These are phyloP conservation scores for Tridacna gigas DNA, from an alignment of 2,888 invertebrate genomes.

Conservation along the genomic window DNA sequence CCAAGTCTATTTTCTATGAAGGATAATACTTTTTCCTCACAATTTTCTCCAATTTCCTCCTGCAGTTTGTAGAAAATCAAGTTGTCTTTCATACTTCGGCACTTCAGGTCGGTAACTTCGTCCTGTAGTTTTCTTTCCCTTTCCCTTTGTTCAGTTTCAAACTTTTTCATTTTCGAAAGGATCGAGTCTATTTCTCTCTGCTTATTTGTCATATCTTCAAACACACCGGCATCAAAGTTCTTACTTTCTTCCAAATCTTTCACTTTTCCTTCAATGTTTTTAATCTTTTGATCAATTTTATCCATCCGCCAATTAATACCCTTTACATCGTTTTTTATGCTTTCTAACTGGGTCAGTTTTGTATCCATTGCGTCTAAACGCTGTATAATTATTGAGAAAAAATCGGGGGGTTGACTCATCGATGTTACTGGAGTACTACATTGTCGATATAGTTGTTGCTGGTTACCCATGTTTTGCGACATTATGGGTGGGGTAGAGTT, in stretches of 20 bases:
- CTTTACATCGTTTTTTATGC: slow-evolving; percentile 6
- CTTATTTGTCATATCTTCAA: slow-evolving; percentile 2
- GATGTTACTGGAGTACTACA: not conserved
- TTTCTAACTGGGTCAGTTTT: slow-evolving; percentile 23
- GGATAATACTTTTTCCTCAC: slow-evolving; percentile 32
- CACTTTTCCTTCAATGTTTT: slow-evolving; percentile 18
- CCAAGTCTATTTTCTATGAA: slow-evolving; percentile 29
- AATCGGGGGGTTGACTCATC: not conserved
- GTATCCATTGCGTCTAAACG: slow-evolving; percentile 27
- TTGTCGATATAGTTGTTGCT: slow-evolving; percentile 1
- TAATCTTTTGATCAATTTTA: slow-evolving; percentile 14
- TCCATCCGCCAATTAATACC: not conserved
- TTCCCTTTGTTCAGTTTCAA: slow-evolving; percentile 11
- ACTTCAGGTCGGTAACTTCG: slow-evolving; percentile 41
- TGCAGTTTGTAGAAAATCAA: slow-evolving; percentile 33
- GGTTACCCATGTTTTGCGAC: not conserved
- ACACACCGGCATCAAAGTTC: not conserved
- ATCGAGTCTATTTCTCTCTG: slow-evolving; percentile 9
- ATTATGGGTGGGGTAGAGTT: not conserved
- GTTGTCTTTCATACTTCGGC: slow-evolving; percentile 49
- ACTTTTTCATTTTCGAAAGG: slow-evolving; percentile 4
- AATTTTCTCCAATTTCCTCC: slow-evolving; percentile 39
- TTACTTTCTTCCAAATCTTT: slow-evolving; percentile 21
- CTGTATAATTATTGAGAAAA: slow-evolving; percentile 18
- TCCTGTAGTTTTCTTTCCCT: slow-evolving; percentile 27